Evolutionary conservation across 2,113 vertebrate species (phyloP).

Genomic region (Struthio camelus): DNA sequence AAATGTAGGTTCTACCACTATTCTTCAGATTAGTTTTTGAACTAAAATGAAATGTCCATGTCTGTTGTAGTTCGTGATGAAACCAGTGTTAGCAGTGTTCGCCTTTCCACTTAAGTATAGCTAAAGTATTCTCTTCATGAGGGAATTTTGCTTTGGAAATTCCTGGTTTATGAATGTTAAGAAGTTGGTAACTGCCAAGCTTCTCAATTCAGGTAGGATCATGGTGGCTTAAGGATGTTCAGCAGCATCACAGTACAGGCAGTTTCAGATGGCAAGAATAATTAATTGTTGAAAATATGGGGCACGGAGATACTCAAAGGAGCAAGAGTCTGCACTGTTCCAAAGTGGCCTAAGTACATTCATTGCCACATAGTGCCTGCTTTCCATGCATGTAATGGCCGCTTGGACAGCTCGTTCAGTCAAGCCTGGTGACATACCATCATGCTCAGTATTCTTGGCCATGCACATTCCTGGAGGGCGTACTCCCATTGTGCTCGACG

Average conservation of each 20-base stretch:
- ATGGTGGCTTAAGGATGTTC: not conserved
- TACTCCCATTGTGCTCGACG: not conserved
- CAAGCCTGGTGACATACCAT: not conserved
- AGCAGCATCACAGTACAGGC: too few relatives aligned
- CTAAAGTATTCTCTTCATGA: not conserved
- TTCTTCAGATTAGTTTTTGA: fast-evolving
- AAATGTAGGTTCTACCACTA: not conserved
- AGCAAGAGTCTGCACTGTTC: not conserved
- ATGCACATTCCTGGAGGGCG: not conserved
- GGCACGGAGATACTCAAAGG: not conserved
- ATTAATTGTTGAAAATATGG: not conserved
- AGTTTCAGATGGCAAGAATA: not conserved
- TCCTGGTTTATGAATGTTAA: not conserved
- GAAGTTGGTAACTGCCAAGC: not conserved
- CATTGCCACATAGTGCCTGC: not conserved
- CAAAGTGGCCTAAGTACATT: not conserved
- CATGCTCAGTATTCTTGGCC: not conserved
- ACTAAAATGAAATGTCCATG: not conserved
- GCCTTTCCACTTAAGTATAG: not conserved
- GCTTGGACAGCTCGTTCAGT: not conserved
- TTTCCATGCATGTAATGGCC: not conserved
- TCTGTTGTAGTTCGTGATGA: not conserved
- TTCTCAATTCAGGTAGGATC: not conserved
- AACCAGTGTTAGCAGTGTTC: not conserved
- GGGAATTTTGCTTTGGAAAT: not conserved